Evolutionary conservation across 2,888 invertebrate species (phyloP), one percentile per base, ranked within the genome.

Genomic region (Melangyna quadrimaculata): DNA sequence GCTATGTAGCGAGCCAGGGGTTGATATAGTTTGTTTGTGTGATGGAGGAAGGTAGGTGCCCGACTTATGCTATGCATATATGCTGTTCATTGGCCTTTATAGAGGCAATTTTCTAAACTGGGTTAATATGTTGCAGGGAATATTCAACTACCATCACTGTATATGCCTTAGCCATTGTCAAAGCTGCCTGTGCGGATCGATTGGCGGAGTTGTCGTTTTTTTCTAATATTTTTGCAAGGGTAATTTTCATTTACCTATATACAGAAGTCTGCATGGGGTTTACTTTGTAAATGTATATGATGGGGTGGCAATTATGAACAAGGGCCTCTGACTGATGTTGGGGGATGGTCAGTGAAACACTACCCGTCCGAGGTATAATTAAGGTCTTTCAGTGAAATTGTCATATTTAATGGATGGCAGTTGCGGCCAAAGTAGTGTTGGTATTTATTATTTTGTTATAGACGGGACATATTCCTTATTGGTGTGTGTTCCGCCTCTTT

Each of bases 51-150:
- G 22, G 48, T 22, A 12, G 19, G 14, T 63, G 45, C 10, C 17
- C 24, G 40, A 37, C 17, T 67, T 24, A 61, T 45, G 63, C 61
- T 27, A 37, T 8, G 8, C 19, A 45, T 45, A 40, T 71, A 61
- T 40, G 24, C n/a, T 59, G 40, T 37, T 35, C 48, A 59, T 69
- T 32, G 19, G 32, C 9, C 69, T 63, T 78, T 84, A 70, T 84
- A 29, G 65, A 24, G 61, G 67, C 77, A 69, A 77, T 77, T 80
- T 80, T 77, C 72, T 57, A 77, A 86, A 86, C 81, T 86, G 51
- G 86, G 86, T 86, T 81, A 86, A 86, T 86, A 86, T 86, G 81
- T 86, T 81, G 81, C 43, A 78, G 63, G 55, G 27, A 78, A 86
- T 69, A n/a, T n/a, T n/a, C n/a, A 51, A 59, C 77, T 77, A 63